Evolutionary conservation across 2,797 vertebrate genomes (phyloP).

Genomic region (Sciurus carolinensis): DNA sequence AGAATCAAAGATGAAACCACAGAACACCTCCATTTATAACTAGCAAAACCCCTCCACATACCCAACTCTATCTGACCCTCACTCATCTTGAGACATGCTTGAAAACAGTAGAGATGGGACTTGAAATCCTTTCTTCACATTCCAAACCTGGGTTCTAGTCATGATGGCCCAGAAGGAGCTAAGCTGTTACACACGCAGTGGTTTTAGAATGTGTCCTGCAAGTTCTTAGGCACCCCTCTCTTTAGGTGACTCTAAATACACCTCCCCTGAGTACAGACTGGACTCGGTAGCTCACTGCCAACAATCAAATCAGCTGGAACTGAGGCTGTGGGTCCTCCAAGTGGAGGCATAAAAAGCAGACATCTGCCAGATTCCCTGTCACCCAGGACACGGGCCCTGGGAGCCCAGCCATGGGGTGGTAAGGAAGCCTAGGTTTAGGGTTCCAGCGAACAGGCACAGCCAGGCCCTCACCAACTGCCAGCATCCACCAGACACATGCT

Average conservation of each 20-base stretch:
- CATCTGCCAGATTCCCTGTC: neutral
- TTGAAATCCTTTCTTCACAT: slow-evolving; percentile 12
- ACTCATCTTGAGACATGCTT: slow-evolving; percentile 48
- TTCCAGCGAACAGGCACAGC: neutral
- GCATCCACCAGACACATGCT: neutral
- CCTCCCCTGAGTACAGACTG: neutral
- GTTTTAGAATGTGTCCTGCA: neutral
- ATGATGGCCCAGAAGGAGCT: neutral
- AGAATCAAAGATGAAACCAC: neutral
- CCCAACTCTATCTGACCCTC: neutral
- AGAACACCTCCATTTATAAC: neutral
- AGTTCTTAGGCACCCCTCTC: neutral
- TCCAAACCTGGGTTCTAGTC: neutral
- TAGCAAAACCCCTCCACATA: neutral
- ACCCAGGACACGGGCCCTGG: neutral
- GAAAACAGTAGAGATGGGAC: neutral
- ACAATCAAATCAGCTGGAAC: neutral
- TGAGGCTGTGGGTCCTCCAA: neutral
- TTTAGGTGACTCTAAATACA: neutral
- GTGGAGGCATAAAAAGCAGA: neutral
- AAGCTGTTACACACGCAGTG: neutral
- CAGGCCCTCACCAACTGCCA: neutral
- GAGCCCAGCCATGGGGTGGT: neutral
- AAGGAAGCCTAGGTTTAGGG: neutral
- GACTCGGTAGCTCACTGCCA: neutral